Evolutionary conservation across 1,140 invertebrate species (phyloP), one percentile per base, ranked within the genome.

Genomic region (Papilio dardanus): DNA sequence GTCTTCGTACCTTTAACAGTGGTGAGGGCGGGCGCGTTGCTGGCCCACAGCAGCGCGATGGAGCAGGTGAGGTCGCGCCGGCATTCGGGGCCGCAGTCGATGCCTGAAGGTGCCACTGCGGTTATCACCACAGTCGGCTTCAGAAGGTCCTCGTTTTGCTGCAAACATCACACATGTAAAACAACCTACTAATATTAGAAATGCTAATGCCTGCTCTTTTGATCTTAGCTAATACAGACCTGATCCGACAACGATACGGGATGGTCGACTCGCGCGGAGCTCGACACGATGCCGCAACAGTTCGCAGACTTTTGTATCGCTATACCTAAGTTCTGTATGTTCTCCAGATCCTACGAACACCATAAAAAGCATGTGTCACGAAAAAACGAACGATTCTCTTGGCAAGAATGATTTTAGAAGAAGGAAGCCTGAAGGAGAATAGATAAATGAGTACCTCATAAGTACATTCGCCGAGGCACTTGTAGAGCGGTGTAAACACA

Each of bases 11-110:
- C 81, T 73, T 28, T 28, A 54, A 83, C 50, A 37, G 68, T 71
- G 12, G 77, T 67, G 10, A 86, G 62, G 3, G 68, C n/a, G 6
- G 83, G 82, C n/a, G 75, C 76, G 30, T 81, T 83, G 12, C 33
- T 74, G 14, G 80, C 81, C 8, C 58, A 71, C n/a, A 87, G 68
- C 10, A 81, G 37, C 2, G 79, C 80, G 19, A 85, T 24, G 12
- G 83, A 82, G 14, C 81, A 76, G 1, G 65, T 74, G 12, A 88
- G 66, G 74, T 88, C 81, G 12, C 87, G 67, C 37, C 74, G 62
- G 33, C 86, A 87, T 67, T 84, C 76, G 5, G 77, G 50, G n/a
- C 78, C 78, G 77, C 87, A 86, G 8, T 71, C 62, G 10, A 81
- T 31, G 0, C 19, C 66, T 0, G 35, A 7, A 19, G 42, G 58